Base-by-base conservation (phyloP, 2,113 vertebrate species). In the Nettapus auritus region DNA sequence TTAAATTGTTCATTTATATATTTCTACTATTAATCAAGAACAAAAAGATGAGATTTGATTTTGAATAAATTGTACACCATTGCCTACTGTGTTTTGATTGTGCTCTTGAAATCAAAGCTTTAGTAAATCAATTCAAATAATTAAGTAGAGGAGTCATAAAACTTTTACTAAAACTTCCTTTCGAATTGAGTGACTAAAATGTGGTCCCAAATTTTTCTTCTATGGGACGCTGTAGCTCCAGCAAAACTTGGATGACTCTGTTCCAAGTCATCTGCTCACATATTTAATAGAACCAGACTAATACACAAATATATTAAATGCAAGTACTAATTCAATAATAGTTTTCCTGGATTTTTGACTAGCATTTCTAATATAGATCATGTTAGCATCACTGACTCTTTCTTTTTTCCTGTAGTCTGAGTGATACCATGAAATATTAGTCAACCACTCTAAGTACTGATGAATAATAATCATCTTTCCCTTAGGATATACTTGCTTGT, bases 391-490 rank as follows among this genome's bases (percentile, higher is more conserved):
- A 55, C 52, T 36, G 12, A 31, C 17, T 78, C 31, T 79, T 83
- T n/a, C 42, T 66, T 89, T 4, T n/a, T 42, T 78, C 69, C 38
- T 33, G 5, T 73, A 71, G 19, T 56, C 48, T 64, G 29, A 76
- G 13, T 53, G 38, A 81, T 57, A 48, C 2, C 23, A 44, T 86
- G 50, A 88, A 94, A 88, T 80, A 92, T 69, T 90, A 92, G 93
- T 60, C 57, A 77, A 15, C 40, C 83, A 11, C 18, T 88, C 64
- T 66, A 64, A 77, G 38, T 63, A 59, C 11, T 82, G 53, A 64
- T 68, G 67, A 90, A 76, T 71, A 88, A 68, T 59, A 87, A 74
- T n/a, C 2, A 50, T 50, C 67, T 46, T 91, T 90, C 88, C 57
- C 67, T 75, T 42, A 86, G 67, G 86, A 68, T 26, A 73, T 59